These are phyloP conservation scores for Lycia hirtaria DNA, from an alignment of 2,888 invertebrate species.

Conservation along the genomic window DNA sequence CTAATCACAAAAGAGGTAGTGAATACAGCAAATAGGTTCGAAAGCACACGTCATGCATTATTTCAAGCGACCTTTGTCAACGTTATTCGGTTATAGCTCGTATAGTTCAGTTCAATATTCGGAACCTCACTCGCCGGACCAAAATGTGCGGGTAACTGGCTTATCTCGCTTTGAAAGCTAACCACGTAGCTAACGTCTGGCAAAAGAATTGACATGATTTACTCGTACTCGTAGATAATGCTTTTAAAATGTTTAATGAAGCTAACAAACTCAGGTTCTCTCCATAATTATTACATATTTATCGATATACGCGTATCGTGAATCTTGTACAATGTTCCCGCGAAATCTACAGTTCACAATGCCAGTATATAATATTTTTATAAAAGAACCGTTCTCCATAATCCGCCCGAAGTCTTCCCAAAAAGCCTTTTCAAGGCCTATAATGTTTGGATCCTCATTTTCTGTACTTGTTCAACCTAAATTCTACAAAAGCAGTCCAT, in stretches of 20 bases:
- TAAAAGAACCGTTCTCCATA: no score
- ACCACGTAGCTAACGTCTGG: constrained; percentile 2
- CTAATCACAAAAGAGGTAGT: no score
- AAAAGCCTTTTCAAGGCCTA: not conserved
- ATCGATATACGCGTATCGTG: no score
- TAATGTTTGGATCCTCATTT: no score
- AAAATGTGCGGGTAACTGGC: constrained; percentile 4
- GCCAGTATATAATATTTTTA: no score
- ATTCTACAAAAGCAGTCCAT: constrained; percentile 18
- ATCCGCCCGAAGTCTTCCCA: no score
- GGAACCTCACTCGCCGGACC: not conserved
- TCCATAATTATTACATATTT: no score
- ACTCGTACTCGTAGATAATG: not conserved
- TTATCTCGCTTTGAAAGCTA: not conserved
- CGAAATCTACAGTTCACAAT: no score
- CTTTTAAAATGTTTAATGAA: not conserved
- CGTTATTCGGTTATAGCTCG: not conserved
- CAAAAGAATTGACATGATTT: constrained; percentile 2
- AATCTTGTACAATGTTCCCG: no score
- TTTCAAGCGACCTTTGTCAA: not conserved
- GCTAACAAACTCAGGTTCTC: not conserved
- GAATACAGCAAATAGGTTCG: no score
- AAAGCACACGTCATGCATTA: not conserved
- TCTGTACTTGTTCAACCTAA: constrained; percentile 12
- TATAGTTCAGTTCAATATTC: constrained; percentile 2